Conservation (phyloP, 1,140 invertebrate species). For the Drosophila tsacasi region DNA sequence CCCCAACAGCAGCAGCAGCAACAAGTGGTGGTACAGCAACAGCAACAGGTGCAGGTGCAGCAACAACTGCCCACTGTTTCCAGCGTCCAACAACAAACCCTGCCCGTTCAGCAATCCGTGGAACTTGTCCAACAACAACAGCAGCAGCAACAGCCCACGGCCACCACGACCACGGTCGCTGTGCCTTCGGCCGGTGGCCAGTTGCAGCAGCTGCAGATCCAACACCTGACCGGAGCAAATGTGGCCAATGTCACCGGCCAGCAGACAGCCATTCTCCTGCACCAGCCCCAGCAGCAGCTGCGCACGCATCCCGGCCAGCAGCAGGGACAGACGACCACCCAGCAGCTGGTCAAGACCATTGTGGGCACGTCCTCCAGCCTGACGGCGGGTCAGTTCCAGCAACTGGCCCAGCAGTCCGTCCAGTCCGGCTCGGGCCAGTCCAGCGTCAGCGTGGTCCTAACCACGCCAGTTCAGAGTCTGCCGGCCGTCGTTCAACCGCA, state of each 20-base stretch:
- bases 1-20: constrained; percentile 31
- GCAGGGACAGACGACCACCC: constrained; percentile 41
- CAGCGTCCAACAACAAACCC: constrained; percentile 17
- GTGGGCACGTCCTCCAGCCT: constrained; percentile 66
- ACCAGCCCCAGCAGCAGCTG: constrained; percentile 66
- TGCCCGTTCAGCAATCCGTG: constrained; percentile 52
- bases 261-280: constrained; percentile 72
- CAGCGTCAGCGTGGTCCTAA: constrained; percentile 81
- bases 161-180: constrained; percentile 53
- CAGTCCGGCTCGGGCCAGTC: constrained; percentile 50
- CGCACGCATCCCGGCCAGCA: constrained; percentile 48
- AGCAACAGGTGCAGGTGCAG: constrained; percentile 49
- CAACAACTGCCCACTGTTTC: constrained; percentile 50
- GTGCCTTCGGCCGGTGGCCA: constrained; percentile 54
- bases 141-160: constrained; percentile 47
- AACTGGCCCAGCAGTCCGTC: constrained; percentile 67
- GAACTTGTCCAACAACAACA: constrained; percentile 56
- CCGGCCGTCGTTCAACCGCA: constrained; percentile 72
- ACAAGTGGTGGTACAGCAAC: constrained; percentile 34
- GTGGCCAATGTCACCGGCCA: constrained; percentile 40
- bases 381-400: constrained; percentile 76
- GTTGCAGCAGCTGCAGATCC: constrained; percentile 67
- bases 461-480: constrained; percentile 75
- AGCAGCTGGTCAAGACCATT: constrained; percentile 82
- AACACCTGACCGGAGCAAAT: constrained; percentile 67